Conservation (phyloP, 2,888 invertebrate species). For the Neuroscelio doddi region DNA sequence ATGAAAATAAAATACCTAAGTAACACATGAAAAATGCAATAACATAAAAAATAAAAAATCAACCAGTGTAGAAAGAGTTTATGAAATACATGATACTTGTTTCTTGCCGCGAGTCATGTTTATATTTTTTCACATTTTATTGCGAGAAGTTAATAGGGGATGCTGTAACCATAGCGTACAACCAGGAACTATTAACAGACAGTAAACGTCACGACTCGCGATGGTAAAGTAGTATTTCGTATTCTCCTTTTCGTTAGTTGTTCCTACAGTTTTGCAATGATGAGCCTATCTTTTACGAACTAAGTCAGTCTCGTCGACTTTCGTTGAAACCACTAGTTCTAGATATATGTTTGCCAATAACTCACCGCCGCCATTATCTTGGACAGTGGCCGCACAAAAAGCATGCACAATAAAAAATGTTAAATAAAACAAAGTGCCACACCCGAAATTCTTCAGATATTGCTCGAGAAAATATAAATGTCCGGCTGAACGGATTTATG, state of each 20-base stretch:
- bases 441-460: background rate
- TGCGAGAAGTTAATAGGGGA: slow-evolving; percentile 45
- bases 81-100: slow-evolving; percentile 37
- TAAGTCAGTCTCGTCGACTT: slow-evolving; percentile 5
- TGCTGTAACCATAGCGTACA: slow-evolving; percentile 37
- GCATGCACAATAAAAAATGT: background rate
- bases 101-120: slow-evolving; percentile 30
- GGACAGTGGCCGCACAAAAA: background rate
- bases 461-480: background rate
- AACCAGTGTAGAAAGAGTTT: slow-evolving; percentile 23
- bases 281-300: slow-evolving; percentile 5
- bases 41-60: slow-evolving; percentile 31
- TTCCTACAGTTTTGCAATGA: slow-evolving; percentile 13
- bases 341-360: background rate
- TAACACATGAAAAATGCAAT: background rate
- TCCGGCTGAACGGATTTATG: background rate
- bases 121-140: slow-evolving; percentile 24
- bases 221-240: slow-evolving; percentile 27
- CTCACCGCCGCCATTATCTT: background rate
- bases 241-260: slow-evolving; percentile 29
- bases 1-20: too few relatives aligned
- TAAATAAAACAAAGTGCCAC: slow-evolving; percentile 1
- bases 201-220: slow-evolving; percentile 37
- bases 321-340: background rate
- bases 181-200: slow-evolving; percentile 45